Conservation (phyloP, 1,140 invertebrate genomes). For the Macrostomum lignano region DNA sequence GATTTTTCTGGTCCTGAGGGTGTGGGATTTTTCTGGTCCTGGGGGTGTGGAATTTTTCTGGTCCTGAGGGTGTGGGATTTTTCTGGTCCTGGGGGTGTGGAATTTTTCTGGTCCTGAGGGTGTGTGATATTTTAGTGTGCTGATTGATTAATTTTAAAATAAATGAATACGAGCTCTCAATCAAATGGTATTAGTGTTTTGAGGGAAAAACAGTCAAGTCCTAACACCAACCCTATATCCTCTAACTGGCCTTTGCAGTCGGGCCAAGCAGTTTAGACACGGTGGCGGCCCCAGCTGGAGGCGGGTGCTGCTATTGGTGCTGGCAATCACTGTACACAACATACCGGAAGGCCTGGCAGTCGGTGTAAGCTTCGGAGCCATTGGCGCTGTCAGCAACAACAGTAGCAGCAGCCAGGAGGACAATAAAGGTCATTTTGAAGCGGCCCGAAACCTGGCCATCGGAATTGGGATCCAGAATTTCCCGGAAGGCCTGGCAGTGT, state of each 20-base stretch:
- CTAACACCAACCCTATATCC: too few relatives aligned
- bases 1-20: too few relatives aligned
- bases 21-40: too few relatives aligned
- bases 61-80: too few relatives aligned
- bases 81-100: too few relatives aligned
- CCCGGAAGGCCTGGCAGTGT: constrained; percentile 82
- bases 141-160: background rate
- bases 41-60: too few relatives aligned
- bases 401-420: background rate
- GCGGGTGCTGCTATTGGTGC: constrained; percentile 63
- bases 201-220: background rate
- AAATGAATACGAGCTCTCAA: too few relatives aligned
- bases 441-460: constrained; percentile 67
- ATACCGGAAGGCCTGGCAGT: constrained; percentile 32
- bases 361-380: constrained; percentile 1
- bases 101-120: too few relatives aligned
- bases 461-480: constrained; percentile 99
- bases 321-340: constrained; percentile 66
- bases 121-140: too few relatives aligned
- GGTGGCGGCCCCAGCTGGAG: constrained; percentile 54
- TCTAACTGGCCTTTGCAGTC: too few relatives aligned
- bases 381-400: background rate
- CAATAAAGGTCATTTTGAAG: constrained; percentile 28
- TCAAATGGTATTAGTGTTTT: too few relatives aligned
- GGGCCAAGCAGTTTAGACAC: too few relatives aligned